These are phyloP conservation scores for Ceyx melanurus DNA, from an alignment of 2,113 vertebrate species.

Conservation along the genomic window DNA sequence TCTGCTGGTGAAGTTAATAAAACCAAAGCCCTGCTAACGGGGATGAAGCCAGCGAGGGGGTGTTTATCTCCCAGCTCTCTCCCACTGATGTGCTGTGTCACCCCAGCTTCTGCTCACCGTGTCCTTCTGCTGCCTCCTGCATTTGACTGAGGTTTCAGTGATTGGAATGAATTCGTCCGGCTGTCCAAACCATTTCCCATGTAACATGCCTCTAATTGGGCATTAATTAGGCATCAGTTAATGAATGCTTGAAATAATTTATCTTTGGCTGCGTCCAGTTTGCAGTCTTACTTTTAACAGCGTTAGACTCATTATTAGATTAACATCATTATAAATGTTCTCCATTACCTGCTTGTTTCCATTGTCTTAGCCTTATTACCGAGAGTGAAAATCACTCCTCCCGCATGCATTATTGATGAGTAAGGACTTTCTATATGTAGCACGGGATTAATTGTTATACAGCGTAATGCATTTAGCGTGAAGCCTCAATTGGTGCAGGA, in stretches of 20 bases:
- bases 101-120: neutral
- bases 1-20: neutral
- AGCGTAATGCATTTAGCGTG: conserved; percentile 64
- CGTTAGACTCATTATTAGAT: conserved; percentile 70
- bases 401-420: conserved; percentile 73
- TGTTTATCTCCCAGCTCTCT: conserved; percentile 10
- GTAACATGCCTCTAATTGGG: conserved; percentile 77
- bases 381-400: conserved; percentile 65
- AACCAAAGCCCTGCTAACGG: neutral
- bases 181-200: conserved; percentile 73
- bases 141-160: conserved; percentile 16
- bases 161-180: conserved; percentile 38
- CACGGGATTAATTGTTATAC: conserved; percentile 67
- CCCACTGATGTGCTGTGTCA: neutral
- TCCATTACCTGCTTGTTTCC: conserved; percentile 78
- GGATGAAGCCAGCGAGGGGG: neutral
- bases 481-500: conserved; percentile 67
- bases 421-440: conserved; percentile 72
- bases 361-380: conserved; percentile 68
- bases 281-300: conserved; percentile 73
- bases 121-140: conserved; percentile 33
- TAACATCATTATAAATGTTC: conserved; percentile 75
- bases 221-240: conserved; percentile 83
- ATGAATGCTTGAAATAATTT: conserved; percentile 83
- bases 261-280: conserved; percentile 79